phyloP scores from a whole-genome alignment of 2,113 vertebrate genomes.

The Stictonetta naevosa region DNA sequence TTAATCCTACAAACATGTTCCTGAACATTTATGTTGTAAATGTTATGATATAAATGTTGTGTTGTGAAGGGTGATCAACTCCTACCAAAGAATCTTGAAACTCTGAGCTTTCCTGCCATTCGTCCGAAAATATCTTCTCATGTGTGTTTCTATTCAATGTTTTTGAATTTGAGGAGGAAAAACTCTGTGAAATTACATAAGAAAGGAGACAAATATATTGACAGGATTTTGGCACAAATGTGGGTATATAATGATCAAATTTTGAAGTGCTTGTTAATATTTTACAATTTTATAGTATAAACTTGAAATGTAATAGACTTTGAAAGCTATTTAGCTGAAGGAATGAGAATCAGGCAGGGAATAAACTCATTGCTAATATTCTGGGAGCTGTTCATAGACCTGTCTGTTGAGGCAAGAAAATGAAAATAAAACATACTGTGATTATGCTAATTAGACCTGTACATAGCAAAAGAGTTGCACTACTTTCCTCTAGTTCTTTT shows the following conservation, averaged over 20 bases:
- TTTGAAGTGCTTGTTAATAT: neutral
- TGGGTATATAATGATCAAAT: neutral
- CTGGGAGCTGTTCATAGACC: slow-evolving; percentile 35
- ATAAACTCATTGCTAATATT: slow-evolving; percentile 20
- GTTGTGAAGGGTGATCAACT: neutral
- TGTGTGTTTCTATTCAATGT: neutral
- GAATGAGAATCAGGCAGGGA: neutral
- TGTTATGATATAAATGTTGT: neutral
- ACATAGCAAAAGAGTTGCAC: slow-evolving; percentile 30
- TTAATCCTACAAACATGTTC: neutral
- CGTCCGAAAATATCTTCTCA: neutral
- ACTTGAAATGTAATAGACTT: slow-evolving; percentile 4
- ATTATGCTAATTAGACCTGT: slow-evolving; percentile 39
- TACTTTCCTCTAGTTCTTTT: slow-evolving; percentile 34
- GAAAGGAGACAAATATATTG: neutral
- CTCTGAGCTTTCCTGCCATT: neutral
- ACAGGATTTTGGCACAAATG: neutral
- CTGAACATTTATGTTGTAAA: neutral
- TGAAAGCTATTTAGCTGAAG: neutral
- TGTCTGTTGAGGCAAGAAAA: slow-evolving; percentile 7
- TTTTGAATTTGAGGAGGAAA: neutral
- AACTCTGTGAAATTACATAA: neutral
- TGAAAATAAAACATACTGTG: neutral
- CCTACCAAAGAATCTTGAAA: neutral
- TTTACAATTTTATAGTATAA: slow-evolving; percentile 14